Conservation (phyloP, 1,140 invertebrate genomes). For the Drosophila mayri region DNA sequence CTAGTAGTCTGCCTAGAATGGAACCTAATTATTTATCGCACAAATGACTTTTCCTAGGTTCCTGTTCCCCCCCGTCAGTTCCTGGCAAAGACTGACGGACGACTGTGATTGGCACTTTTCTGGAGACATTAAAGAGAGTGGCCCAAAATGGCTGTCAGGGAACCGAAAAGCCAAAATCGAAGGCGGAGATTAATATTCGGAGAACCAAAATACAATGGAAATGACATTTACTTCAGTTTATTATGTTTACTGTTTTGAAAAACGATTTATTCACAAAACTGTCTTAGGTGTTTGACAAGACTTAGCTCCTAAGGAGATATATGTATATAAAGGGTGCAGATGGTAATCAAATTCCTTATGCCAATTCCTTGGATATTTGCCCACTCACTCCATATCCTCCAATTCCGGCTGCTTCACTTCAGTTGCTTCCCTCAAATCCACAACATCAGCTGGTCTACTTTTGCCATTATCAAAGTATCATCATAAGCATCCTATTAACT, state of each 20-base stretch:
- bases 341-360: slow-evolving; percentile 1
- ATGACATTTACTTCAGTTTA: not conserved
- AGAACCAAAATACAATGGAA: not conserved
- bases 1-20: slow-evolving; percentile 19
- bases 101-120: slow-evolving; percentile 36
- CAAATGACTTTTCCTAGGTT: slow-evolving; percentile 35
- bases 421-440: slow-evolving; percentile 25
- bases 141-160: slow-evolving; percentile 7
- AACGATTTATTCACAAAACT: not conserved
- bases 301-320: no score
- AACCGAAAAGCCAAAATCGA: not conserved
- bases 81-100: slow-evolving; percentile 15
- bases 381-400: not conserved
- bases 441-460: slow-evolving; percentile 43
- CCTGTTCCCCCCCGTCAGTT: not conserved
- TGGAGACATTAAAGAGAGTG: no score
- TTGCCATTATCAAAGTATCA: slow-evolving; percentile 45
- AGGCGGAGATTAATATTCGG: not conserved
- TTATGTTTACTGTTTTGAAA: not conserved
- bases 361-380: not conserved
- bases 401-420: not conserved
- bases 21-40: slow-evolving; percentile 46
- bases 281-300: not conserved
- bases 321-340: not conserved
- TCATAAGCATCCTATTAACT: slow-evolving; percentile 59